A percentile compares a stretch with the other conserved stretches of the same genome.
These are phyloP conservation scores for Hypotaenidia okinawae DNA, from an alignment of 2,797 vertebrate species.

Conservation along the genomic window DNA sequence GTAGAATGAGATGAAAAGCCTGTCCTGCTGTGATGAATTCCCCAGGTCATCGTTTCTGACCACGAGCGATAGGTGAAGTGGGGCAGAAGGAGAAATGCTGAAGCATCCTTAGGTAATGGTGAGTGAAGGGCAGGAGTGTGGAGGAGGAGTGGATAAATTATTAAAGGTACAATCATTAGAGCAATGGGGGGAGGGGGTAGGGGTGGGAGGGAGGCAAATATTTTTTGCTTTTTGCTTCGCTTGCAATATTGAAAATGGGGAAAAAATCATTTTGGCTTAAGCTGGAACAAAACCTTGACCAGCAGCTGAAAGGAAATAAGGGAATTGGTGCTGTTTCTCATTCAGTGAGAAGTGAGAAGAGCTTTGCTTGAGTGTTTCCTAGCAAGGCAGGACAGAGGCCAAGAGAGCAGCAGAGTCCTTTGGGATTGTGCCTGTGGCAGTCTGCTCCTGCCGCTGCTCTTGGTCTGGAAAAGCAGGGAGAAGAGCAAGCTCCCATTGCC, in stretches of 20 bases:
- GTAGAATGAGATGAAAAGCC: conserved; percentile 22
- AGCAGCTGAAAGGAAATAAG: background rate
- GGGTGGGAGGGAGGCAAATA: background rate
- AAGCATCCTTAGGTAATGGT: background rate
- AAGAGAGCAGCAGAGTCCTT: background rate
- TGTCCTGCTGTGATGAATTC: conserved; percentile 8
- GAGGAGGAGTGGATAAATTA: conserved; percentile 34
- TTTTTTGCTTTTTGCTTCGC: conserved; percentile 21
- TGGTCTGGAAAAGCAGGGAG: background rate
- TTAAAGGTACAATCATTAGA: conserved; percentile 44
- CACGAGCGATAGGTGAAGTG: background rate
- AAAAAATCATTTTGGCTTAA: conserved; percentile 40
- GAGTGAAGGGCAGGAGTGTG: background rate
- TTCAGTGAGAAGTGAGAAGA: background rate
- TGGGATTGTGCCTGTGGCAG: background rate
- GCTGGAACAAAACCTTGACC: conserved; percentile 2
- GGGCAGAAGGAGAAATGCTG: conserved; percentile 36
- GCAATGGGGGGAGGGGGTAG: background rate
- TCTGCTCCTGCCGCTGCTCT: background rate
- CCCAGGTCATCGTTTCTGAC: background rate
- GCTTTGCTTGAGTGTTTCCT: background rate
- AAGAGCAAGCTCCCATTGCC: background rate
- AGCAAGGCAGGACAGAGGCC: background rate
- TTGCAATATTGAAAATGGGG: conserved; percentile 43
- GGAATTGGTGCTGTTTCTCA: background rate